A percentile compares a stretch with the other conserved stretches of the same genome.
Evolutionary conservation across 2,113 vertebrate genomes (phyloP).

Genomic region (Dinomys branickii): DNA sequence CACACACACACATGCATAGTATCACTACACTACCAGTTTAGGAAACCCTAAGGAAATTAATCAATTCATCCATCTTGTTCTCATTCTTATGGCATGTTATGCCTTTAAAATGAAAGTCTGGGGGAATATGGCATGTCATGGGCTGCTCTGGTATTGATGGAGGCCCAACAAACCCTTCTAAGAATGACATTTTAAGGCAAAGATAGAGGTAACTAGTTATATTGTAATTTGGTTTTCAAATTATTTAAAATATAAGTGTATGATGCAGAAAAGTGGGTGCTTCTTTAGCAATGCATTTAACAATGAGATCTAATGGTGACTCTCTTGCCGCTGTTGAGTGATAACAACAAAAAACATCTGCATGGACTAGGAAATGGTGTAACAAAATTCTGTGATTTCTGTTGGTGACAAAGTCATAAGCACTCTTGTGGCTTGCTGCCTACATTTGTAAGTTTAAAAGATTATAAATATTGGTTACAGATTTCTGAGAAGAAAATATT

Average conservation of each 20-base stretch:
- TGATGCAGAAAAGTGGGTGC: not conserved
- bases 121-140: no score
- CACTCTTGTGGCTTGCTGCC: not conserved
- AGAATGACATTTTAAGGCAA: not conserved
- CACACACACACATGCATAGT: not conserved
- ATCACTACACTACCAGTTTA: not conserved
- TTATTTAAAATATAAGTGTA: not conserved
- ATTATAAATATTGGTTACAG: not conserved
- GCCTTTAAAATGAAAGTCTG: not conserved
- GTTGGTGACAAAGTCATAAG: not conserved
- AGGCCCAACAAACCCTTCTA: not conserved
- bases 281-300: not conserved
- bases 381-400: not conserved
- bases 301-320: not conserved
- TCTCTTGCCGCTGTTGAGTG: rapidly evolving
- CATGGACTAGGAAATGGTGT: rapidly evolving
- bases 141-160: not conserved
- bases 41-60: not conserved
- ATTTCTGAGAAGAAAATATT: conserved; percentile 12
- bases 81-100: not conserved
- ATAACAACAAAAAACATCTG: not conserved
- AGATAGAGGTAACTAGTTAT: not conserved
- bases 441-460: not conserved
- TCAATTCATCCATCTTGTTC: not conserved
- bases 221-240: conserved; percentile 6